phyloP scores from a whole-genome alignment of 2,113 vertebrate genomes.

The Rhea americana region DNA sequence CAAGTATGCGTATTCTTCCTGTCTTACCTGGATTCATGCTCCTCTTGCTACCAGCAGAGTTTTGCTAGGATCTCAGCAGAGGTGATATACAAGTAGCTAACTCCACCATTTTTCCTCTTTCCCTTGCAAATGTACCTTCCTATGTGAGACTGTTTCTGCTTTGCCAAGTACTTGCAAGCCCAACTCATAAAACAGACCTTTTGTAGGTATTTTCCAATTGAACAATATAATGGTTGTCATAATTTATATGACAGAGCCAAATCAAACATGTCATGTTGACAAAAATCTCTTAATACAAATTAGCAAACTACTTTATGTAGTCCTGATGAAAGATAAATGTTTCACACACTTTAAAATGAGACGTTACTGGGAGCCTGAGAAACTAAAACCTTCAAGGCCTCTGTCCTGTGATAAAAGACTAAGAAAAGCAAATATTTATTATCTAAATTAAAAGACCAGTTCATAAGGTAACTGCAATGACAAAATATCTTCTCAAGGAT shows the following conservation, averaged over 20 bases:
- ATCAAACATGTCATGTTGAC: slow-evolving; percentile 48
- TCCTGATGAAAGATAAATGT: slow-evolving; percentile 66
- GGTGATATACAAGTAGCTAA: background rate
- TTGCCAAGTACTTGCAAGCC: background rate
- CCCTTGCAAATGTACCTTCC: background rate
- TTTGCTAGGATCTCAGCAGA: background rate
- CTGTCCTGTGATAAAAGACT: slow-evolving; percentile 56
- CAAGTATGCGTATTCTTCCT: background rate
- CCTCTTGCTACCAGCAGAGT: background rate
- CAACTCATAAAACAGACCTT: background rate
- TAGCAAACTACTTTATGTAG: slow-evolving; percentile 47
- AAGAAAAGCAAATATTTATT: slow-evolving; percentile 66
- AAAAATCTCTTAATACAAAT: slow-evolving; percentile 56
- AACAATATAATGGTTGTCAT: background rate
- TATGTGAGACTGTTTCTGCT: background rate
- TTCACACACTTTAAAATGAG: slow-evolving; percentile 35
- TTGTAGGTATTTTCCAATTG: background rate
- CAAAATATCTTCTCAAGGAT: background rate
- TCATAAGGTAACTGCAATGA: background rate
- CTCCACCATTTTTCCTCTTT: background rate
- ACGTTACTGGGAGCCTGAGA: slow-evolving; percentile 43
- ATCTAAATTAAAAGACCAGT: background rate
- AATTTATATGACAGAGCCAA: slow-evolving; percentile 42
- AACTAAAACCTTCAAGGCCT: slow-evolving; percentile 24
- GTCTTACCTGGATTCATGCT: background rate